phyloP scores from a whole-genome alignment of 1,140 invertebrate species.

The Heterodera schachtii region DNA sequence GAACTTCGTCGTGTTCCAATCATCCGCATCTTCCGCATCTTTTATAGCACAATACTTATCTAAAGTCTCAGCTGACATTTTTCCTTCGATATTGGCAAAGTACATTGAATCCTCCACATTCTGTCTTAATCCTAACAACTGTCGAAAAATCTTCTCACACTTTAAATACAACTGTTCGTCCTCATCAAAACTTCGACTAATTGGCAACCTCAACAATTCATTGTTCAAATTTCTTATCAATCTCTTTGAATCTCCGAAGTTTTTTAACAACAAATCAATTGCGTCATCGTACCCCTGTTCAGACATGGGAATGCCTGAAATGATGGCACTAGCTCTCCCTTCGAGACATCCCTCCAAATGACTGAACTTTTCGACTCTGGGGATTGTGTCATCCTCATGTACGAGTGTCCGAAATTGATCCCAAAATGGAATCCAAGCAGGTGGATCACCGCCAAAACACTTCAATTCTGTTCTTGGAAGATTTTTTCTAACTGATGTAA shows the following conservation, averaged over 20 bases:
- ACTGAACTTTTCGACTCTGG: constrained; percentile 3
- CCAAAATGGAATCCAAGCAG: constrained; percentile 1
- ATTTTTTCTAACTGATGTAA: no score
- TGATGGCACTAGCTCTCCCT: background rate
- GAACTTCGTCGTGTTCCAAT: constrained; percentile 14
- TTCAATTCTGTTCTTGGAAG: background rate
- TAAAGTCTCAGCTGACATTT: background rate
- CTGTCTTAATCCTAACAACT: background rate
- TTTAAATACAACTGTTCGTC: background rate
- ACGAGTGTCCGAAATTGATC: background rate
- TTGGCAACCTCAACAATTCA: background rate
- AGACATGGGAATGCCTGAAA: background rate
- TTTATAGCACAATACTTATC: constrained; percentile 5
- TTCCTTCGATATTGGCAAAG: background rate
- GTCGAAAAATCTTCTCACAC: constrained; percentile 6
- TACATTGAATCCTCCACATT: background rate
- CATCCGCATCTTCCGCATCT: constrained; percentile 1
- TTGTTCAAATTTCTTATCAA: constrained; percentile 4
- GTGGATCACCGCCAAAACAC: background rate
- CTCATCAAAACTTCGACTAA: background rate
- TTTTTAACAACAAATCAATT: background rate
- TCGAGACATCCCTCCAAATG: background rate
- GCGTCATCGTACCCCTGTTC: constrained; percentile 6
- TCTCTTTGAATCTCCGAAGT: background rate
- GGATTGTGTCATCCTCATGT: background rate